A percentile compares a stretch with the other conserved stretches of the same genome.
Conservation (phyloP, 92 coral and sea anemone species). For the Zoanthus gigantus region DNA sequence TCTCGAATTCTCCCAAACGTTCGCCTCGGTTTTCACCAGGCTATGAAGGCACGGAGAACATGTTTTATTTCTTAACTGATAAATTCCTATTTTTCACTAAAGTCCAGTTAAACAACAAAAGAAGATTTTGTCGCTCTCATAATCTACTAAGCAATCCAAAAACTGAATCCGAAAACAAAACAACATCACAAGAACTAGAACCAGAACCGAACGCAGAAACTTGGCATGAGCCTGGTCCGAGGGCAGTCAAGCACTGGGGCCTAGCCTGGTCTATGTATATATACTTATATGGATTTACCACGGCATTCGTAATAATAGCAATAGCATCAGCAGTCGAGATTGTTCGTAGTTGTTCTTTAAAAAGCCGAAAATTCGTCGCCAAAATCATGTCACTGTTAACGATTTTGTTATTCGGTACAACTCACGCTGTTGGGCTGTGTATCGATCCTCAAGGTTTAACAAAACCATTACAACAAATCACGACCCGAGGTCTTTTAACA, state of each 20-base stretch:
- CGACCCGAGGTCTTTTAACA: conserved; percentile 71
- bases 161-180: not conserved
- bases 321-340: conserved; percentile 72
- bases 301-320: conserved; percentile 64
- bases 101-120: not conserved
- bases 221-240: conserved; percentile 97
- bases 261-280: conserved; percentile 91
- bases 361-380: conserved; percentile 63
- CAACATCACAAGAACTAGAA: conserved; percentile 44
- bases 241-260: conserved; percentile 76
- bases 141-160: not conserved
- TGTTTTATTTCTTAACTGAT: too few relatives aligned
- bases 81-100: not conserved
- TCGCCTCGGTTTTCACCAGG: too few relatives aligned
- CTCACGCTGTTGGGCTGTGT: conserved; percentile 73
- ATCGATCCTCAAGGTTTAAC: conserved; percentile 83
- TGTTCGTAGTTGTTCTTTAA: conserved; percentile 61
- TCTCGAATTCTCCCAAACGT: too few relatives aligned
- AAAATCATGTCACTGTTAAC: conserved; percentile 75
- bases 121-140: conserved; percentile 3
- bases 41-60: too few relatives aligned
- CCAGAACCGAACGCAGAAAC: conserved; percentile 75
- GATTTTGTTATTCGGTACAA: conserved; percentile 71
- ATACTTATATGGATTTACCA: conserved; percentile 71
- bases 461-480: conserved; percentile 47